Conservation (phyloP, 2,888 invertebrate genomes). For the Molorchus minor region DNA sequence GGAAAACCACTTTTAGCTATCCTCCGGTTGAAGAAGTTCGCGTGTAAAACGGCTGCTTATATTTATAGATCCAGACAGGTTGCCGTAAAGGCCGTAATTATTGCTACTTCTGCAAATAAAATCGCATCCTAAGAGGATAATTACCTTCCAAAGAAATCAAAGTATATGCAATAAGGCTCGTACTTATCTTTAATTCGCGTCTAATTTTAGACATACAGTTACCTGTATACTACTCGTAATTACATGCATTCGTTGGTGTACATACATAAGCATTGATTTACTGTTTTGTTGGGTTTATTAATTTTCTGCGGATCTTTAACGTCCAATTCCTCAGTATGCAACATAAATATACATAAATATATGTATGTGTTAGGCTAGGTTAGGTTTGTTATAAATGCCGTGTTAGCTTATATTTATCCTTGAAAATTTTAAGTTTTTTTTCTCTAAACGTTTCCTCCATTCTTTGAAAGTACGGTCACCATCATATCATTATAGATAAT, state of each 20-base stretch:
- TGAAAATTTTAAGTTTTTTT: conserved; percentile 2
- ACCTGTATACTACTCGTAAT: not conserved
- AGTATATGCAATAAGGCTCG: conserved; percentile 19
- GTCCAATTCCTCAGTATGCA: no score
- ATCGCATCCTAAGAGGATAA: conserved; percentile 23
- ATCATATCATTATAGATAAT: not conserved
- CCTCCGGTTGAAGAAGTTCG: conserved; percentile 11
- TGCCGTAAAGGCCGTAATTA: conserved; percentile 39
- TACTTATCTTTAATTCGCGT: conserved; percentile 23
- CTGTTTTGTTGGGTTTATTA: conserved; percentile 9
- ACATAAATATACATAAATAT: not conserved
- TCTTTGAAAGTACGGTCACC: not conserved
- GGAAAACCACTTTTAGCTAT: conserved; percentile 4
- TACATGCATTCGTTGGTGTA: not conserved
- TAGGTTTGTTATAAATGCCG: not conserved
- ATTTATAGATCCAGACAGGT: conserved; percentile 37
- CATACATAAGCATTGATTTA: conserved; percentile 4
- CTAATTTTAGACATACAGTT: conserved; percentile 22
- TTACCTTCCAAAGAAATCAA: conserved; percentile 24
- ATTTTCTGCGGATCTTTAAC: conserved; percentile 11
- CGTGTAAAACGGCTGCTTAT: conserved; percentile 28
- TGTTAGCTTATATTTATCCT: not conserved
- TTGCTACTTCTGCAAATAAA: conserved; percentile 37
- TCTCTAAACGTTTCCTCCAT: conserved; percentile 8
- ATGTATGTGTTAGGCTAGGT: conserved; percentile 11